Evolutionary conservation across 2,888 invertebrate species (phyloP), one percentile per base, ranked within the genome.

Genomic region (Autographa gamma): DNA sequence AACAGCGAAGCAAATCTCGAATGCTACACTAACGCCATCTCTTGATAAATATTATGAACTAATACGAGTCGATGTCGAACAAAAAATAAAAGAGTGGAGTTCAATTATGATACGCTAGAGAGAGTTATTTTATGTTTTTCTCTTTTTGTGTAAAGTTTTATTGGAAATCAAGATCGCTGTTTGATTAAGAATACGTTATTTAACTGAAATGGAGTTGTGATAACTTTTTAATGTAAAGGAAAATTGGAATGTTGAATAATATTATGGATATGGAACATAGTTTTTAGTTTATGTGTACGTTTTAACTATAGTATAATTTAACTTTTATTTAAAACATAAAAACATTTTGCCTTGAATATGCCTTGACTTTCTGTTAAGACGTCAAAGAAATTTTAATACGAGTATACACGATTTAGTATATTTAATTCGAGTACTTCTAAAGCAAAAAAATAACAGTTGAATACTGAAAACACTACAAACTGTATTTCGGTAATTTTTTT

Each of bases 61-160:
- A 66, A 41, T 13, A 63, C 64, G 64, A 34, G 18, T 7, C 18
- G n/a, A n/a, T 43, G 31, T 14, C 0, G 19, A 32, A 73, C 69
- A 72, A 83, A 86, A 86, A 84, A 78, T 84, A 85, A 86, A 90
- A 88, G 85, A 82, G 73, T 62, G 63, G 80, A 79, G 78, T 84
- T 85, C 78, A 86, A 83, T 80, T 75, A 43, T 62, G 25, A 66
- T 54, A 25, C 94, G 89, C 87, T 90, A 95, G 95, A 93, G 92
- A 88, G 93, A 83, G 93, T 89, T 93, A 85, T 86, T 88, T 86
- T 89, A 66, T 58, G 69, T 86, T 89, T 90, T 88, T 86, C 86
- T 84, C 86, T 88, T 89, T 89, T 88, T 81, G 31, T 16, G 16
- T 83, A 6, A 41, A 54, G 60, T 66, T 25, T 59, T 76, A 69